Base-by-base conservation (phyloP, 2,113 vertebrate genomes). In the Myrmecobius fasciatus region DNA sequence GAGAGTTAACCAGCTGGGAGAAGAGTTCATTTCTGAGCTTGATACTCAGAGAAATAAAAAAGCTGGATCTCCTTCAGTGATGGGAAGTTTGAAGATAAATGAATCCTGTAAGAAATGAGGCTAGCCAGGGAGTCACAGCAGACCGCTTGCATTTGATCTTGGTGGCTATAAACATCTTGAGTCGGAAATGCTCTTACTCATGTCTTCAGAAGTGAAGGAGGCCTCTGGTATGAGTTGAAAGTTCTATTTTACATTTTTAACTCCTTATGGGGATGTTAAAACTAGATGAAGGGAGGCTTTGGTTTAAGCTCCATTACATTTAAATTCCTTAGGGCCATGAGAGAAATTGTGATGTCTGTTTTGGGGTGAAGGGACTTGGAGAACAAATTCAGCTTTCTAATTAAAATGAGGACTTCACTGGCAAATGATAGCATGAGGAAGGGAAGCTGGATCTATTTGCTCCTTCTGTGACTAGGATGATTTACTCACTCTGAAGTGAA, bases 111-210 rank as follows among this genome's bases (percentile, higher is more conserved):
- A 97, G 97, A 98, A 98, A 98, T 93, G 95, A 97, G 97, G 97
- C 95, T 97, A 97, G 95, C 95, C 98, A 95, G 95, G 90, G 94
- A 98, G 96, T 94, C 98, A 97, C 93, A 97, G n/a, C 97, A 95
- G 96, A 94, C 98, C 96, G 96, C 97, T 98, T 98, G 97, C 98
- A 94, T 96, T 97, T 98, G 97, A 98, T 98, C 98, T 98, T 94
- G 97, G 97, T 98, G 97, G 96, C 98, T 97, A 96, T 97, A 98
- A 98, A 98, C 95, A 97, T 98, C 97, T 98, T 98, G 98, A 98
- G 97, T 97, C 97, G 96, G 96, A 97, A 98, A 96, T 97, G 94
- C 96, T 97, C 95, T 97, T 98, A 97, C 91, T 90, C 96, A 95
- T 95, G 97, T 96, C 96, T 96, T 92, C 92, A 95, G 96, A 96